Conservation (phyloP, 2,888 invertebrate genomes). For the Amiota communis region DNA sequence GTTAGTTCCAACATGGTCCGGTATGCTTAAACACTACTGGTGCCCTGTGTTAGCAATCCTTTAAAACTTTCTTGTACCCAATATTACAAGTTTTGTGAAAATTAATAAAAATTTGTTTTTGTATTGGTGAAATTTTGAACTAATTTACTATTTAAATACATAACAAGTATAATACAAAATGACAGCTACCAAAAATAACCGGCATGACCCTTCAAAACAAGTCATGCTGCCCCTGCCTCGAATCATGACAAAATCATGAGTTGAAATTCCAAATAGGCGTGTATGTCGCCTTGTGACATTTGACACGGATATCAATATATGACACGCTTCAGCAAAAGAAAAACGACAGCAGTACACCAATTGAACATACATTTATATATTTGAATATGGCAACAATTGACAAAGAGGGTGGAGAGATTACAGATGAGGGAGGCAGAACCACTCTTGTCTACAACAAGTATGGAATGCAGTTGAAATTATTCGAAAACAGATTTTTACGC, state of each 20-base stretch:
- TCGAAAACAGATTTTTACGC: conserved; percentile 36
- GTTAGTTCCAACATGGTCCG: too few species aligned
- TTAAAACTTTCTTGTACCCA: too few species aligned
- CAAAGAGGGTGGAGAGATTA: neutral
- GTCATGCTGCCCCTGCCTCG: neutral
- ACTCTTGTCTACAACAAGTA: neutral
- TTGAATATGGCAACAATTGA: conserved; percentile 15
- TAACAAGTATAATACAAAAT: neutral
- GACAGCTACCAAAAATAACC: conserved; percentile 25
- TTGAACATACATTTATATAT: conserved; percentile 10
- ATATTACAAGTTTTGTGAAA: too few species aligned
- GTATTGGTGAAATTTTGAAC: neutral
- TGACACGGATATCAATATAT: conserved; percentile 29
- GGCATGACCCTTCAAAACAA: neutral
- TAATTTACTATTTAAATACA: too few species aligned
- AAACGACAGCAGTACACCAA: conserved; percentile 6
- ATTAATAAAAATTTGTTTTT: neutral
- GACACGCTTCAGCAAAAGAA: conserved; percentile 23
- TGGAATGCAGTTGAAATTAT: conserved; percentile 29
- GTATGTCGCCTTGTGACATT: conserved; percentile 28
- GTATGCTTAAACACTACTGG: too few species aligned
- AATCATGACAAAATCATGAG: neutral
- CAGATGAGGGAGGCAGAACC: neutral
- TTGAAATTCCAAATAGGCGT: neutral
- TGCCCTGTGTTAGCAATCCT: too few species aligned